Conservation (phyloP, 2,888 invertebrate genomes). For the Uloborus plumipes region DNA sequence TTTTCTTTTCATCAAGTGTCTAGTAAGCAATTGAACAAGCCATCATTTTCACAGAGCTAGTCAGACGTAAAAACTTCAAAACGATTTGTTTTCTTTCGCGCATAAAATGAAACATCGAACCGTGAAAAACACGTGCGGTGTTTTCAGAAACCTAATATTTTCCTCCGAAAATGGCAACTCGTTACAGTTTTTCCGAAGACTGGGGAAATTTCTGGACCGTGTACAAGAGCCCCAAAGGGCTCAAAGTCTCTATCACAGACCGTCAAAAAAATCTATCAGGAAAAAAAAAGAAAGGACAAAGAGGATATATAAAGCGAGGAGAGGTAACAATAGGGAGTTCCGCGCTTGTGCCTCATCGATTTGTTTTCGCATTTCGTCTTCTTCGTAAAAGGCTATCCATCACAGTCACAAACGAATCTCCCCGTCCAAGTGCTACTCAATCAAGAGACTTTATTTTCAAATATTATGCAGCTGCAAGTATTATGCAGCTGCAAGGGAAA, state of each 20-base stretch:
- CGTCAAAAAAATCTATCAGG: constrained; percentile 44
- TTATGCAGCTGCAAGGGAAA: constrained; percentile 41
- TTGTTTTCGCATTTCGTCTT: constrained; percentile 58
- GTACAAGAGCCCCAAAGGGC: constrained; percentile 33
- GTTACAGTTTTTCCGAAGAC: constrained; percentile 24
- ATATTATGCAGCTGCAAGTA: constrained; percentile 49
- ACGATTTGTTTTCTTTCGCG: too few relatives aligned
- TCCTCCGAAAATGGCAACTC: constrained; percentile 12
- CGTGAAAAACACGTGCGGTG: background rate
- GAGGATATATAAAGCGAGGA: constrained; percentile 5
- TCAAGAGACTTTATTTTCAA: constrained; percentile 55
- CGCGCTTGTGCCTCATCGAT: constrained; percentile 45
- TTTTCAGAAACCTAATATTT: background rate
- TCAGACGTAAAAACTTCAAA: too few relatives aligned
- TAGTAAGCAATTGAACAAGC: too few relatives aligned
- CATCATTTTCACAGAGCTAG: too few relatives aligned
- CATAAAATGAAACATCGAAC: background rate
- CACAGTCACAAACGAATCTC: constrained; percentile 57
- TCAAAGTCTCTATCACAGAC: constrained; percentile 35
- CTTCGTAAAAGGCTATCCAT: constrained; percentile 46
- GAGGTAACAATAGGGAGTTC: constrained; percentile 28
- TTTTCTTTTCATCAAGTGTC: too few relatives aligned
- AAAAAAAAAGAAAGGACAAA: constrained; percentile 40
- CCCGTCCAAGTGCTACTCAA: constrained; percentile 49
- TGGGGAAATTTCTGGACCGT: constrained; percentile 25